phyloP scores from a whole-genome alignment of 35 echinoderm and acorn worm genomes.

The Chiridota heheva region DNA sequence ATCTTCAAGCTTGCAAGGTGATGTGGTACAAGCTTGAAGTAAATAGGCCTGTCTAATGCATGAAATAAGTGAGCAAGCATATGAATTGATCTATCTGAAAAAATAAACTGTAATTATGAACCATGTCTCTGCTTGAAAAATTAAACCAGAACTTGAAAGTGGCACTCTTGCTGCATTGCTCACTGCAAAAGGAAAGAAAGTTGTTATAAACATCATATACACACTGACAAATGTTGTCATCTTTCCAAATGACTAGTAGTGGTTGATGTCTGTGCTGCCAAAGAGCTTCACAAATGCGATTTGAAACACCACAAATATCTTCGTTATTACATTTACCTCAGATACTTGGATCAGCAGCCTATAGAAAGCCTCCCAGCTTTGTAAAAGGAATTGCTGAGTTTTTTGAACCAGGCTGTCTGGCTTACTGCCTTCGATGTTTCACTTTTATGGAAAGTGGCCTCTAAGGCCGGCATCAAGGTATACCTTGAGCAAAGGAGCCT shows the following conservation, averaged over 20 bases:
- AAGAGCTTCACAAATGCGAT: no score
- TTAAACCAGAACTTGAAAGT: not conserved
- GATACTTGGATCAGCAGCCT: not conserved
- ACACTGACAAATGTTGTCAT: no score
- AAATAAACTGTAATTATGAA: not conserved
- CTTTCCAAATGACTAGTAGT: no score
- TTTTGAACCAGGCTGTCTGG: conserved; percentile 3
- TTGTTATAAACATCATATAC: not conserved
- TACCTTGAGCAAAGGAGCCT: conserved; percentile 32
- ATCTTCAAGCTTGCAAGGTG: not conserved
- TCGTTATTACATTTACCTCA: no score
- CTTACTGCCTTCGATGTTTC: conserved; percentile 17
- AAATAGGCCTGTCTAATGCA: conserved; percentile 25
- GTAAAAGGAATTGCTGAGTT: not conserved
- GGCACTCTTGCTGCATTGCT: not conserved
- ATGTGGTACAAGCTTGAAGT: conserved; percentile 2
- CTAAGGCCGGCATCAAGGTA: conserved; percentile 17
- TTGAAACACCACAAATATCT: no score
- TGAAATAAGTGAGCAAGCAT: conserved; percentile 15
- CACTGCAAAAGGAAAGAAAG: not conserved
- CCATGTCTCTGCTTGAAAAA: conserved; percentile 21
- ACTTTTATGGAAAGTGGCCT: conserved; percentile 36
- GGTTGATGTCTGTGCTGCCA: no score
- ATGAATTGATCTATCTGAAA: not conserved
- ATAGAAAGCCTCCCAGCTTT: not conserved